Base-by-base conservation (phyloP, 2,797 vertebrate genomes). In the Sebastes goodei region DNA sequence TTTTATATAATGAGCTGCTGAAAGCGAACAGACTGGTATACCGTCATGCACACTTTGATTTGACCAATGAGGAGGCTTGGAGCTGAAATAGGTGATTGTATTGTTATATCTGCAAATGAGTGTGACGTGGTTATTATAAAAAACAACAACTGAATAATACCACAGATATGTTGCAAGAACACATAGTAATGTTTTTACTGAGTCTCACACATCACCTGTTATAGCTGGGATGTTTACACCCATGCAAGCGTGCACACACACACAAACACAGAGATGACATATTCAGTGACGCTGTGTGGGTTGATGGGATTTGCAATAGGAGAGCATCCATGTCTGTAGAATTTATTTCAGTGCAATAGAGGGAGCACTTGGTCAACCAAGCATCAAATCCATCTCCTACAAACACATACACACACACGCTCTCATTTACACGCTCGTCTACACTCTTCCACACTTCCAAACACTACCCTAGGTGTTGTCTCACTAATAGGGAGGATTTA, bases 361-460 rank as follows among this genome's bases (percentile, higher is more conserved):
- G 59, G 75, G 59, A 76, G 57, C 81, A 76, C 74, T 76, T 66
- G 63, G 38, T 73, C 78, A 83, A 35, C 56, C 80, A 55, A 65
- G 80, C 86, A 70, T 72, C 67, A 73, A 69, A 80, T 33, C 49
- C 4, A 9, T n/a, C 35, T n/a, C 35, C 4, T 7, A 7, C 53
- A 8, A 29, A 62, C n/a, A 33, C 63, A 53, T 30, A 33, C 57
- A 64, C 61, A 56, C 61, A 61, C 11, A 10, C 27, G 1, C 6
- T 12, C 6, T 29, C 17, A 52, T 49, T 8, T 14, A 67, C 33
- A 70, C 17, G 5, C 69, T 23, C 65, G 10, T 61, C 49, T 52
- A 52, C 35, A 29, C 38, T 33, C 23, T 30, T 35, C 32, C n/a
- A 38, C 56, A 46, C 17, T 71, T 20, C 17, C 27, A 32, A 73